A percentile compares a stretch with the other conserved stretches of the same genome.
These are phyloP conservation scores for Jacana jacana DNA, from an alignment of 2,113 vertebrate species.

Conservation along the genomic window DNA sequence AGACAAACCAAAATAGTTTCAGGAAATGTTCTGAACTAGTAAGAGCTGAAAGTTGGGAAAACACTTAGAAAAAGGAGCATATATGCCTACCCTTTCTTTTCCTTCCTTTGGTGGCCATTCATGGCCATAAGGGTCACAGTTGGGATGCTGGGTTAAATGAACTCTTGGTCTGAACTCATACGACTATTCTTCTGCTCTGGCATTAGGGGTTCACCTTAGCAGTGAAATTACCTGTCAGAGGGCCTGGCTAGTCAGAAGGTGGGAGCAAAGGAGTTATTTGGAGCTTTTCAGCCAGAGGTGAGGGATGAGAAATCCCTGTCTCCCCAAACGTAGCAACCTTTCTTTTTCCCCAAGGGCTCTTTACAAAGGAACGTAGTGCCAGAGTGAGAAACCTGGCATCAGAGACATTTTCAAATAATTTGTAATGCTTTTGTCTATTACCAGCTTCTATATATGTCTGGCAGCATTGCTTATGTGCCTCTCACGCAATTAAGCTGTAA, in stretches of 20 bases:
- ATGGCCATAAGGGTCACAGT: background rate
- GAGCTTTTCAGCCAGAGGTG: background rate
- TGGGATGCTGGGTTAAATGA: background rate
- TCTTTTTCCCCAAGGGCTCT: background rate
- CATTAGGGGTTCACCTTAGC: background rate
- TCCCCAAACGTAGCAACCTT: background rate
- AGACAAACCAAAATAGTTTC: background rate
- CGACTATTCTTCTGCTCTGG: background rate
- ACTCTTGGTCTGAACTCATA: background rate
- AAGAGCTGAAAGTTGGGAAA: background rate
- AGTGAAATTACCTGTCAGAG: background rate
- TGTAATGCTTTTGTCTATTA: background rate
- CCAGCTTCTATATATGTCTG: background rate
- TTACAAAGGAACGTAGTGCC: background rate
- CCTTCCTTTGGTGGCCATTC: background rate
- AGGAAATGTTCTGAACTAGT: background rate
- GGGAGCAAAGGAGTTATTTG: background rate
- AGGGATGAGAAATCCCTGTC: background rate
- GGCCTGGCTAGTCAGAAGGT: background rate
- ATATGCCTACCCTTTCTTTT: background rate
- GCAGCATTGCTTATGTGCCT: background rate
- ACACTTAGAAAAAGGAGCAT: background rate
- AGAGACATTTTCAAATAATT: background rate
- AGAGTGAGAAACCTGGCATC: background rate
- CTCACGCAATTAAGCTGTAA: background rate